phyloP scores from a whole-genome alignment of 2,888 invertebrate species.

The Sphaeridia pumilis region DNA sequence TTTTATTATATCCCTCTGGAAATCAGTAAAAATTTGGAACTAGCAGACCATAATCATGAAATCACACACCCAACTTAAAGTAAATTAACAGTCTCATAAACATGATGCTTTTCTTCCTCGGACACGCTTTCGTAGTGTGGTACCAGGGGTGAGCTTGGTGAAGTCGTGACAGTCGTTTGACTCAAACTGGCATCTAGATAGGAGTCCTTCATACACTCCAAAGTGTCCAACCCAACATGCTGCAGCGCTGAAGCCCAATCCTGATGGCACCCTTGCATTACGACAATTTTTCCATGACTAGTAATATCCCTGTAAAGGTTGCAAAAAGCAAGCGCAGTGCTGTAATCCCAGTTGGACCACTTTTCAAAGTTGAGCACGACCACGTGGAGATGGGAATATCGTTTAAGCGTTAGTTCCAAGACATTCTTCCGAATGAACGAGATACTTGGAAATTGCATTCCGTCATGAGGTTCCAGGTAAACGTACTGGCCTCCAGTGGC shows the following conservation, averaged over 20 bases:
- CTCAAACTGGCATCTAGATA: constrained; percentile 2
- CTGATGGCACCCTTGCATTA: background rate
- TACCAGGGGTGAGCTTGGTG: too few relatives aligned
- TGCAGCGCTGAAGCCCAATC: constrained; percentile 6
- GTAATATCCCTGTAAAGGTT: background rate
- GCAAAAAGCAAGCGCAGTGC: constrained; percentile 6
- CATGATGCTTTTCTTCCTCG: too few relatives aligned
- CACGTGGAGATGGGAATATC: background rate
- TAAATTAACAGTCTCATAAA: too few relatives aligned
- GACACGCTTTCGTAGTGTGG: too few relatives aligned
- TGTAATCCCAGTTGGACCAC: constrained; percentile 14
- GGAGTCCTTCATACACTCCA: constrained; percentile 2
- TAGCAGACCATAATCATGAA: too few relatives aligned
- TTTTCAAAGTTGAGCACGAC: constrained; percentile 13
- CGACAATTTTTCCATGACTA: background rate
- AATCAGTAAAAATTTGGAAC: too few relatives aligned
- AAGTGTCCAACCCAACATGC: background rate
- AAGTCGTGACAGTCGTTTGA: too few relatives aligned
- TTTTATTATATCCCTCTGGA: too few relatives aligned
- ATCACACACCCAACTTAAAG: too few relatives aligned
- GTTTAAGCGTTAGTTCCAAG: constrained; percentile 5
- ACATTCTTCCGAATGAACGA: constrained; percentile 21
- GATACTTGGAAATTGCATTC: constrained; percentile 26
- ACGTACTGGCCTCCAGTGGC: constrained; percentile 15
- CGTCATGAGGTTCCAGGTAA: constrained; percentile 15